phyloP scores from a whole-genome alignment of 1,140 invertebrate genomes.

The Leptoteleia sp. region DNA sequence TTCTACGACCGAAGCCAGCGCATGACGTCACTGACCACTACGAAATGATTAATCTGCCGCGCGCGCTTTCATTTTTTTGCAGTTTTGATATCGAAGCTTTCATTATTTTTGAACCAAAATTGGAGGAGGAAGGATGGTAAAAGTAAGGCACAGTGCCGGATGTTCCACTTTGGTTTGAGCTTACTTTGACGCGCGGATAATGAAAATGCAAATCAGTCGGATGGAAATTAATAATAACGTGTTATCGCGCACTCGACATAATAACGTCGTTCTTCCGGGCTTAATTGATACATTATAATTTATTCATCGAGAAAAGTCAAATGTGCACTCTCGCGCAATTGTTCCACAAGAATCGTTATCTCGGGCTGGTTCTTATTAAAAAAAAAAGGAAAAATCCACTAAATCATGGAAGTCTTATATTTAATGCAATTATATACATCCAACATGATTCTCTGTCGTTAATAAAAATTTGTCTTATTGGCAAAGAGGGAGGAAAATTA shows the following conservation, averaged over 20 bases:
- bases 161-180: conserved; percentile 5
- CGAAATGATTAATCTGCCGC: not conserved
- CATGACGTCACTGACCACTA: not conserved
- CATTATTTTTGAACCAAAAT: too few species aligned
- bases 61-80: not conserved
- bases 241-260: conserved; percentile 6
- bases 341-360: not conserved
- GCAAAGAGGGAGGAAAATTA: too few species aligned
- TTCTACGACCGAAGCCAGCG: not conserved
- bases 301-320: conserved; percentile 19
- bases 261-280: not conserved
- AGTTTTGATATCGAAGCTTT: not conserved
- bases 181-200: conserved; percentile 1
- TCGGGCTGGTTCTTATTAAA: too few species aligned
- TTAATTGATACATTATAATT: conserved; percentile 14
- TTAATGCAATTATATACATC: too few species aligned
- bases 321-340: not conserved
- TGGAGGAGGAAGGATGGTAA: too few species aligned
- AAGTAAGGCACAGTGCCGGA: not conserved
- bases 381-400: too few species aligned
- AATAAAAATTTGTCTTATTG: too few species aligned
- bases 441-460: too few species aligned
- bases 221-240: conserved; percentile 25
- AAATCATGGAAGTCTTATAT: too few species aligned
- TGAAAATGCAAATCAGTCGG: conserved; percentile 21